Conservation (phyloP, 2,888 invertebrate genomes). For the Lordiphosa andalusiaca region DNA sequence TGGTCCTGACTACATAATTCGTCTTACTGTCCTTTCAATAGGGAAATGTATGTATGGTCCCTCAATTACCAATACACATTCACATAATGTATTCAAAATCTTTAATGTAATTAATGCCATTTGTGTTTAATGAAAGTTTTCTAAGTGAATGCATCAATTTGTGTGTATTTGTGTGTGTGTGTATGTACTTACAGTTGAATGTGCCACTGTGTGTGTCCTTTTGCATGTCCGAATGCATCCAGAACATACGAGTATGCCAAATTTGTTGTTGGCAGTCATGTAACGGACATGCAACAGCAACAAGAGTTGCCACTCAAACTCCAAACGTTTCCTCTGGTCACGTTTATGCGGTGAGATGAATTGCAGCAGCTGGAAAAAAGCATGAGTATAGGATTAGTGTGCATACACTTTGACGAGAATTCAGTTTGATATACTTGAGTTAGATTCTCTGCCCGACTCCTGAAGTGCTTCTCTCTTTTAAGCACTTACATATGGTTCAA, state of each 20-base stretch:
- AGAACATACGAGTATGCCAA: constrained; percentile 43
- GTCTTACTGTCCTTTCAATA: not conserved
- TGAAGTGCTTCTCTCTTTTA: no score
- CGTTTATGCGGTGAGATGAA: constrained; percentile 16
- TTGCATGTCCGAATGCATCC: constrained; percentile 36
- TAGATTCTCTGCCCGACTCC: no score
- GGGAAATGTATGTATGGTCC: not conserved
- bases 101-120: constrained; percentile 74
- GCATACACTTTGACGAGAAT: no score
- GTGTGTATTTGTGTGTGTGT: not conserved
- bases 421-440: no score
- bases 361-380: no score
- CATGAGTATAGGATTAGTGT: no score
- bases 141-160: constrained; percentile 20
- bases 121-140: constrained; percentile 70
- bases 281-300: constrained; percentile 53
- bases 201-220: constrained; percentile 27
- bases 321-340: not conserved
- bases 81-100: constrained; percentile 67
- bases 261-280: constrained; percentile 48
- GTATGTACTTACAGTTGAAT: constrained; percentile 3
- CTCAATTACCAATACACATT: constrained; percentile 16
- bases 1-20: not conserved
- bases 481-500: no score
- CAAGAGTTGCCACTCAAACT: constrained; percentile 6